Evolutionary conservation across 2,113 vertebrate species (phyloP).

Genomic region (Oreochromis aureus): DNA sequence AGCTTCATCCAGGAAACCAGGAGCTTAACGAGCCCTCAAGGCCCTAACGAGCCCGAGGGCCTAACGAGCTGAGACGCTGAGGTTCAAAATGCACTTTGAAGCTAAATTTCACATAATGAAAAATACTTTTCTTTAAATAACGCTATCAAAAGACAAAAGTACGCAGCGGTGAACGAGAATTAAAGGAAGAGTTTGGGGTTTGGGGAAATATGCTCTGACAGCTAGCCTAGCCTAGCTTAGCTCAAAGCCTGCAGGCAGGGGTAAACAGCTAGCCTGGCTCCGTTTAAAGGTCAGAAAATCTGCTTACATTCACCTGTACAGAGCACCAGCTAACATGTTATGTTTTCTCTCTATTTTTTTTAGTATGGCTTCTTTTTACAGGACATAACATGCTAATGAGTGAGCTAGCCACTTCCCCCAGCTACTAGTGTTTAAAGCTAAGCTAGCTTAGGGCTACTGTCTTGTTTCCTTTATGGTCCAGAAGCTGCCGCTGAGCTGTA

Average conservation of each 20-base stretch:
- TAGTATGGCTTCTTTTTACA: not conserved
- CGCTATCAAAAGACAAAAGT: not conserved
- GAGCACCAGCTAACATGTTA: not conserved
- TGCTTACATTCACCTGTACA: not conserved
- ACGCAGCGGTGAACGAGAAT: not conserved
- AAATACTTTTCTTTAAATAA: not conserved
- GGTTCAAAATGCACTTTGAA: not conserved
- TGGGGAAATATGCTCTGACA: not conserved
- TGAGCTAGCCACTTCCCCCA: not conserved
- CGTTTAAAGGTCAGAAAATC: not conserved
- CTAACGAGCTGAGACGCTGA: not conserved
- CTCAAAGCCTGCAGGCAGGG: not conserved
- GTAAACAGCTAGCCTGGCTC: not conserved
- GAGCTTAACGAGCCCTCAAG: not conserved
- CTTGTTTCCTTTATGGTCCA: not conserved
- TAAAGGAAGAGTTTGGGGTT: not conserved
- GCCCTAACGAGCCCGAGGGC: rapidly evolving
- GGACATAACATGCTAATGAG: not conserved
- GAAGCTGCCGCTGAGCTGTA: not conserved
- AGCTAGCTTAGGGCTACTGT: not conserved
- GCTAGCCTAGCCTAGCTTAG: not conserved
- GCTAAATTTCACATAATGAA: not conserved
- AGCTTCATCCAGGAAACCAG: not conserved
- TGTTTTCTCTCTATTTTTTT: not conserved
- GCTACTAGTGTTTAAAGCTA: not conserved